phyloP scores from a whole-genome alignment of 2,113 vertebrate species.

The Microcebus tavaratra region DNA sequence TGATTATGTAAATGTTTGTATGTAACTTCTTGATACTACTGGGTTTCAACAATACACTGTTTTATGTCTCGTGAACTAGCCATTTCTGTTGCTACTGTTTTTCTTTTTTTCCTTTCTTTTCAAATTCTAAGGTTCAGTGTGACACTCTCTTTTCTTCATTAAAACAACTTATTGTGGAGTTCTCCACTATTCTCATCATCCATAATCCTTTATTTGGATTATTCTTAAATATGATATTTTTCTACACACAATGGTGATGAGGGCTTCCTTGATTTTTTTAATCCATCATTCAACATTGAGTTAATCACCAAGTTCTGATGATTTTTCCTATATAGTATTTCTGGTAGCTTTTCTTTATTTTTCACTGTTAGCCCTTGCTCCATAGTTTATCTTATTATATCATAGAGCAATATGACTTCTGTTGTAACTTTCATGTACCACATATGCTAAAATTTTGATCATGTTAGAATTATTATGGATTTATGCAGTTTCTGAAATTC shows the following conservation, averaged over 20 bases:
- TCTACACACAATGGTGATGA: not conserved
- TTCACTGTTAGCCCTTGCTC: not conserved
- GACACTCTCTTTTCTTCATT: not conserved
- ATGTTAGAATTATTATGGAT: not conserved
- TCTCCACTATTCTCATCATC: not conserved
- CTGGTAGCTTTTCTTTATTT: not conserved
- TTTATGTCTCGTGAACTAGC: not conserved
- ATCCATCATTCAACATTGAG: not conserved
- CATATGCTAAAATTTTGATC: not conserved
- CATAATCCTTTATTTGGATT: not conserved
- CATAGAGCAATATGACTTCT: not conserved
- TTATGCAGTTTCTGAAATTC: not conserved
- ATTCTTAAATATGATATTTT: not conserved
- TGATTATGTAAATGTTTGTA: not conserved
- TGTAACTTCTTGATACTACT: not conserved
- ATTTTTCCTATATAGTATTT: not conserved
- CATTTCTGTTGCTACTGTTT: not conserved
- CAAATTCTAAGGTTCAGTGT: not conserved
- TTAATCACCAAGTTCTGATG: not conserved
- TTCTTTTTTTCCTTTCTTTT: not conserved
- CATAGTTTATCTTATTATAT: not conserved
- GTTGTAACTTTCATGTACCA: not conserved
- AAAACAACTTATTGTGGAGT: not conserved
- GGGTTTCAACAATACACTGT: no score
- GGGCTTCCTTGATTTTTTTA: not conserved